Base-by-base conservation (phyloP, 2,797 vertebrate genomes). In the Pempheris klunzingeri region DNA sequence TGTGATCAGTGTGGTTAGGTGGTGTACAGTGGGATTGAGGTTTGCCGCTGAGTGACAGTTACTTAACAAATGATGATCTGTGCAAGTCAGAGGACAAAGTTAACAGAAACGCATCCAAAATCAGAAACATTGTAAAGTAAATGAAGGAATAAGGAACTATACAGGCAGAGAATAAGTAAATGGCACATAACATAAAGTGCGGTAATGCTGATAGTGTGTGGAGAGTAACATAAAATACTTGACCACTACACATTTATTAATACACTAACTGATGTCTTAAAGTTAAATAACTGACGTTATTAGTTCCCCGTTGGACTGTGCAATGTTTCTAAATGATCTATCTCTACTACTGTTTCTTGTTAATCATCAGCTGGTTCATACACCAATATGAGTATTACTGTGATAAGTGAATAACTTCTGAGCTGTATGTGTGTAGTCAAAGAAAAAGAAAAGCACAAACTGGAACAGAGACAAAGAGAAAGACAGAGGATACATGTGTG, bases 11-110 rank as follows among this genome's bases (percentile, higher is more conserved):
- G 67, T 30, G 69, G 57, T 63, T 5, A 39, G 14, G 8, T 2
- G 26, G 30, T 4, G 22, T 18, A 22, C 32, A 0, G 15, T 47
- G 61, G 38, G 36, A 24, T 12, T 62, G 2, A 53, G 14, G 11
- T 58, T 76, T 59, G 13, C 9, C 32, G 13, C 39, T 64, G 38
- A 77, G 30, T 61, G 34, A 70, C 64, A 60, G 24, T 52, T 36
- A 69, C 43, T 44, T 41, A 60, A 53, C 17, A 28, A 32, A 5
- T 0, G 2, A 64, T 11, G 26, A 28, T 20, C 14, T 50, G 38
- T 22, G 6, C 0, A 4, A 14, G n/a, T 7, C 39, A 65, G 34
- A 36, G 18, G 36, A 58, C 4, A 47, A 14, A 46, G 4, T 26
- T 24, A n/a, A 12, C 4, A 5, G 26, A 43, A 60, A 39, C 2